Percentiles rank a stretch among this genome's conserved stretches.
Evolutionary conservation across 2,113 vertebrate genomes (phyloP).

Genomic region (Dipodomys spectabilis): DNA sequence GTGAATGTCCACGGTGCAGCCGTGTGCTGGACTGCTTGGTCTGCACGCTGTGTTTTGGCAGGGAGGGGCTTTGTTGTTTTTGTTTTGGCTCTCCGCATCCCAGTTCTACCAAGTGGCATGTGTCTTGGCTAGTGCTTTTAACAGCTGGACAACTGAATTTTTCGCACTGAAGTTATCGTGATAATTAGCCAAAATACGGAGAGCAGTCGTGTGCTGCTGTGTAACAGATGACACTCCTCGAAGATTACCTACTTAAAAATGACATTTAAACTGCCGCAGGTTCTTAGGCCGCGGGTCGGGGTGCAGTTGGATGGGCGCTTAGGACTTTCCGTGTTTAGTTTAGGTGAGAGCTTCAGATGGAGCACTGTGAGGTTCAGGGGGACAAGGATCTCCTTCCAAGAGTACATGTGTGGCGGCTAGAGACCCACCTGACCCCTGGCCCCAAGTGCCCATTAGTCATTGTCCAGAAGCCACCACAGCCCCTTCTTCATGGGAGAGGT

Average conservation of each 20-base stretch:
- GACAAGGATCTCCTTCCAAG: not conserved
- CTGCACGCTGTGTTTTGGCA: not conserved
- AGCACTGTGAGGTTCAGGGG: not conserved
- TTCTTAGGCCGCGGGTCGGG: not conserved
- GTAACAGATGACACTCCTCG: not conserved
- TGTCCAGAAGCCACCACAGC: not conserved
- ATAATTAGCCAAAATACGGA: not conserved
- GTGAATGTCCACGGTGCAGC: slow-evolving; percentile 16
- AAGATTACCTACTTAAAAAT: not conserved
- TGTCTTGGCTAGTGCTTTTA: too few relatives aligned
- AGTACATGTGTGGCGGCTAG: not conserved
- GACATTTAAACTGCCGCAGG: not conserved
- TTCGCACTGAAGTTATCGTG: not conserved
- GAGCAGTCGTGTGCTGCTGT: not conserved
- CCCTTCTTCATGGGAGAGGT: too few relatives aligned
- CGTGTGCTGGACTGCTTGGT: not conserved
- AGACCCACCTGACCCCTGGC: not conserved
- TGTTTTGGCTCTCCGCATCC: not conserved
- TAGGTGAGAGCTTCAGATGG: not conserved
- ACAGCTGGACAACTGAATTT: too few relatives aligned
- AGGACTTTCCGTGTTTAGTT: not conserved
- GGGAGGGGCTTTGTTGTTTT: not conserved
- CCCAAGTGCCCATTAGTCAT: not conserved
- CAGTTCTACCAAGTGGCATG: not conserved
- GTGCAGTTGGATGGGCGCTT: not conserved